Percentiles rank a stretch among this genome's conserved stretches.
phyloP scores from a whole-genome alignment of 1,140 invertebrate species.

The Leptinotarsa lineolata region DNA sequence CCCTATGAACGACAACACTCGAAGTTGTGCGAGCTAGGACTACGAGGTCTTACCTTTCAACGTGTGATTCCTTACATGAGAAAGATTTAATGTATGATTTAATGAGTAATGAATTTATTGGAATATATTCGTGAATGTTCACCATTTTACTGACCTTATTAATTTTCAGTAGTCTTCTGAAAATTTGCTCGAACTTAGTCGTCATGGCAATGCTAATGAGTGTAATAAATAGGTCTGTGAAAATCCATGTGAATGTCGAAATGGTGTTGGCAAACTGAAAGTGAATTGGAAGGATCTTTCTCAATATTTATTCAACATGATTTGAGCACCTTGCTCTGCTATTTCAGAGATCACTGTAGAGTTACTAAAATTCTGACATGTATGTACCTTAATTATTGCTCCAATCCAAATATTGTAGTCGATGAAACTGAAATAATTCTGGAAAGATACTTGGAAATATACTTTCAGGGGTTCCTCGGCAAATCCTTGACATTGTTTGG shows the following conservation, averaged over 20 bases:
- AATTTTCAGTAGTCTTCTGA: constrained; percentile 60
- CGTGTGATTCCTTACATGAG: no score
- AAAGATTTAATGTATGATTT: no score
- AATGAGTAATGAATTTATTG: no score
- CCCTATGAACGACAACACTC: no score
- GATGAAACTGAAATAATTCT: constrained; percentile 42
- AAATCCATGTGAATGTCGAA: constrained; percentile 71
- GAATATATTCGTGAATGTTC: not conserved
- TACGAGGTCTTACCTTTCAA: no score
- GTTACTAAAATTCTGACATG: not conserved
- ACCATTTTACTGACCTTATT: constrained; percentile 32
- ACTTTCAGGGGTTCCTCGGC: constrained; percentile 36
- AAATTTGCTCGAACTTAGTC: constrained; percentile 64
- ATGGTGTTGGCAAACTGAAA: constrained; percentile 62
- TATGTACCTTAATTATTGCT: constrained; percentile 40
- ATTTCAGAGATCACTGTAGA: no score
- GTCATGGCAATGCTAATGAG: constrained; percentile 63
- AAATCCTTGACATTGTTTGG: constrained; percentile 34
- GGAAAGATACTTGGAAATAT: constrained; percentile 43
- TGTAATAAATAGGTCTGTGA: constrained; percentile 69
- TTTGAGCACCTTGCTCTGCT: no score
- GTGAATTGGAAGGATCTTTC: no score
- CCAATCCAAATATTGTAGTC: constrained; percentile 41
- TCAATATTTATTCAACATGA: no score
- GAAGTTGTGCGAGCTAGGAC: no score